Evolutionary conservation across 2,888 invertebrate genomes (phyloP), one percentile per base, ranked within the genome.

Genomic region (Anagyrus pseudococci): DNA sequence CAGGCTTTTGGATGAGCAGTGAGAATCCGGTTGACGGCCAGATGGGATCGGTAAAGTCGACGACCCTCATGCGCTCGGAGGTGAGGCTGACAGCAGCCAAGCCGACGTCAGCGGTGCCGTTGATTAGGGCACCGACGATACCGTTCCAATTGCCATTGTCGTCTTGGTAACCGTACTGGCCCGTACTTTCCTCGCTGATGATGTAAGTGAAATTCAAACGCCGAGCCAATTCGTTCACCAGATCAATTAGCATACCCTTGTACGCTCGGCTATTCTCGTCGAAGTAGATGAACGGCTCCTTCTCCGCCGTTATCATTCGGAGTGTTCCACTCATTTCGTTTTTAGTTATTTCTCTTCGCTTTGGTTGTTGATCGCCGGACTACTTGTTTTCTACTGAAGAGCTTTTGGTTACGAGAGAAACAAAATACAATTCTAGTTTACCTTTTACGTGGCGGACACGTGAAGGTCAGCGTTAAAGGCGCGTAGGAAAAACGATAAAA

Each of bases 31-130:
- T 96, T 67, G 96, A 84, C 83, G 97, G 96, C 78, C 96, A 97
- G 79, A 95, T 96, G 0, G 97, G 96, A 0, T 97, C 94, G 0
- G 96, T 97, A 78, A 96, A 97, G 82, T 97, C 97, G 4, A 97
- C 92, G 0, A 95, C 94, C 75, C 93, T 93, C 82, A 94, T 94
- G 50, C 97, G 83, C 76, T 96, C 96, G 0, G 96, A 95, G 94
- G 96, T 96, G 0, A 96, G 94, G 0, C 96, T 94, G 79, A 97
- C 85, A 0, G 96, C 93, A 2, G 94, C 93, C 37, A 97, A 81
- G 0, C 93, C 96, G 69, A 97, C 94, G 76, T 98, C 96, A 0
- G 96, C 96, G 73, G 87, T 85, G 84, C 92, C 89, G 74, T 90
- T 89, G 58, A 89, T 86, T 26, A 92, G 81, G 75, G 90, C 91